Base-by-base conservation (phyloP, 2,888 invertebrate genomes). In the Hoplodrina blanda region DNA sequence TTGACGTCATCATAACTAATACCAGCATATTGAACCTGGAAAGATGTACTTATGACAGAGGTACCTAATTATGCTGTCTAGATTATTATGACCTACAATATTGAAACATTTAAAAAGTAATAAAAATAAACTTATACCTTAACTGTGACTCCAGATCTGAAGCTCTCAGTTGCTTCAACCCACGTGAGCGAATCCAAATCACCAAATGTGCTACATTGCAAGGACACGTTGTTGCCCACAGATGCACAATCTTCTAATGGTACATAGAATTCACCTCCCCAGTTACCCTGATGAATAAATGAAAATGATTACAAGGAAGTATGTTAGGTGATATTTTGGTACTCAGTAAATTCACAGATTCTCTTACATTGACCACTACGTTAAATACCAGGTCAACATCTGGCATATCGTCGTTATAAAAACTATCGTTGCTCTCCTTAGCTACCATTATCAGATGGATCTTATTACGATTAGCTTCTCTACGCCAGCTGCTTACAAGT, bases 11-110 rank as follows among this genome's bases (percentile, higher is more conserved):
- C 66, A 4, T 82, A 82, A 56, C 84, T 90, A 7, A 92, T 59
- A 20, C 89, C 90, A 64, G 89, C 89, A 54, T 88, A 92, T 15
- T 88, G 87, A 37, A 92, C 89, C 92, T 92, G 77, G 0, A 25
- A 10, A 62, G 4, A 63, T 55, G 30, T 0, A 11, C 37, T 1
- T 15, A 33, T 15, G 8, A 33, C n/a, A 54, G 7, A 52, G 60
- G 4, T 11, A 10, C 20, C 25, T 25, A n/a, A n/a, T n/a, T n/a
- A 25, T 25, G 25, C 25, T 25, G 25, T 25, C 25, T 25, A 1
- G 2, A 25, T 25, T 25, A 25, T 25, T 25, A 25, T 25, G 2
- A 25, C 2, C 25, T 25, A 25, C 2, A 25, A 25, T 25, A 0
- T 44, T 20, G 0, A 30, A 19, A 17, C 0, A 17, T 17, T 46